Conservation (phyloP, 2,113 vertebrate species). For the Narcine bancroftii region DNA sequence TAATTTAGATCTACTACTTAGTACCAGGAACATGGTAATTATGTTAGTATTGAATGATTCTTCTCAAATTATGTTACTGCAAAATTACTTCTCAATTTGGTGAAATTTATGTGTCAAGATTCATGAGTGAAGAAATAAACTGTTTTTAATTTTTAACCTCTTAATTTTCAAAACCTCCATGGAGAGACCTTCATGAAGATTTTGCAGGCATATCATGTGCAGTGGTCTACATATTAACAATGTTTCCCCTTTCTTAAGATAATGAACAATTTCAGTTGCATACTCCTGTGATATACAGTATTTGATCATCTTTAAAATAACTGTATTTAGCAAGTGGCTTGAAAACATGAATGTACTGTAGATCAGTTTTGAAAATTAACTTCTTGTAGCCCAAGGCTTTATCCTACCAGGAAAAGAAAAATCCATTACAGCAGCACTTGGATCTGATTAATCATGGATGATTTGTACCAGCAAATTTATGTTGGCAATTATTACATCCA, state of each 20-base stretch:
- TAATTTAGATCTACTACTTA: conserved; percentile 7
- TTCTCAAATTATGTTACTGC: background rate
- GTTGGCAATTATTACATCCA: conserved; percentile 57
- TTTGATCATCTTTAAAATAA: conserved; percentile 51
- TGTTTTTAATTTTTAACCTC: background rate
- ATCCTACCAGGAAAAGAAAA: conserved; percentile 59
- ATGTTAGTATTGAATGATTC: background rate
- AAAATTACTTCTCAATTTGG: background rate
- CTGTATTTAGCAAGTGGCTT: conserved; percentile 53
- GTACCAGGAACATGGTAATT: background rate
- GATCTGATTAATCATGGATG: conserved; percentile 53
- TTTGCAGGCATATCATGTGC: conserved; percentile 43
- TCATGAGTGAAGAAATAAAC: background rate
- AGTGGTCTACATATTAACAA: conserved; percentile 42
- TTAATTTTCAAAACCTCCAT: conserved; percentile 38
- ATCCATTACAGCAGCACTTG: conserved; percentile 55
- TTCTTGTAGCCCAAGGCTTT: conserved; percentile 79
- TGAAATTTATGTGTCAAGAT: background rate
- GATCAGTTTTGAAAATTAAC: conserved; percentile 84
- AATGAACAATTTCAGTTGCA: conserved; percentile 53
- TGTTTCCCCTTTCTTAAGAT: conserved; percentile 51
- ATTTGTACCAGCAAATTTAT: conserved; percentile 58
- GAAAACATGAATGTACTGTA: conserved; percentile 80
- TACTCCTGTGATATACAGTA: conserved; percentile 42
- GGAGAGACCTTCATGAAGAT: conserved; percentile 46